Base-by-base conservation (phyloP, 2,888 invertebrate species). In the Andrena flavipes region DNA sequence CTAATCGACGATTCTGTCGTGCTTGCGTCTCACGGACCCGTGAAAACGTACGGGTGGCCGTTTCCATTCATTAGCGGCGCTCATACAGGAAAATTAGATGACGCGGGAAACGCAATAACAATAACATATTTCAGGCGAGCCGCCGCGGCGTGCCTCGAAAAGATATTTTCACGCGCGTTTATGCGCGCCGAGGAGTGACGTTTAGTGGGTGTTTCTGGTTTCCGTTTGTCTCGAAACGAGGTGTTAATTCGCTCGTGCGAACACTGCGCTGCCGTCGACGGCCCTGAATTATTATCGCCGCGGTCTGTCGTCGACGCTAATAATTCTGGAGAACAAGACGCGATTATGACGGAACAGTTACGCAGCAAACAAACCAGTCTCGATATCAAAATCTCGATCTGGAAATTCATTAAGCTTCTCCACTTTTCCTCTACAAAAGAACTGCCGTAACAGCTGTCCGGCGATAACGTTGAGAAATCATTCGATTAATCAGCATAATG, bases 201-300 rank as follows among this genome's bases (percentile, higher is more conserved):
- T 90, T 88, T 90, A 90, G 84, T 88, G 86, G 88, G 88, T 85
- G 91, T 89, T 90, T 88, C 86, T 71, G 83, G 83, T 88, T 84
- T 80, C 72, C 88, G 84, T 89, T 89, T 88, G 86, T 86, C 82
- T 82, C 80, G 82, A 76, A 90, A 91, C 90, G 90, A 91, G 91
- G 90, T 90, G 91, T 89, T 91, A 91, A 91, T 90, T 87, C 86
- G 83, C 76, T 59, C 73, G 80, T 63, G 81, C 72, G 85, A 76
- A 80, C 86, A 80, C 85, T 59, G 68, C 68, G 78, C 72, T 16
- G 62, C 69, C 68, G 83, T 54, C 60, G 70, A 76, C 83, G 74
- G 73, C 69, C 16, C 48, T 80, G 78, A 85, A 85, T 83, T 85
- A 86, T 80, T 82, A 81, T 84, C 62, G 49, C 54, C 64, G 49